Evolutionary conservation across 1,140 invertebrate genomes (phyloP).

Genomic region (Drosophila nannoptera): DNA sequence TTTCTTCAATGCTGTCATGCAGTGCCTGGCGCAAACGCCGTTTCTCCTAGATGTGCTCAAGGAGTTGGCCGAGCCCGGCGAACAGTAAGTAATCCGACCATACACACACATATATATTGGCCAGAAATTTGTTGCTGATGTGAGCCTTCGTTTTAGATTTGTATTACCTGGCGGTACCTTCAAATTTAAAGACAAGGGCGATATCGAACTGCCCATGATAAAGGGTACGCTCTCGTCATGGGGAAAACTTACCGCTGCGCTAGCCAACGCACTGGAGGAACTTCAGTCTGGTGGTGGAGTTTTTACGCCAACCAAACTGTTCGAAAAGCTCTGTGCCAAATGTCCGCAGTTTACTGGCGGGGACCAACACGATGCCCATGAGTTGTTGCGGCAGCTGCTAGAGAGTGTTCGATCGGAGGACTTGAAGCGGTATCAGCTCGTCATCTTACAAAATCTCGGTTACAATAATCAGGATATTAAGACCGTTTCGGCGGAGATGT

Average conservation of each 20-base stretch:
- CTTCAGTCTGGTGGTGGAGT: constrained; percentile 83
- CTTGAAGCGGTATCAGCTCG: constrained; percentile 86
- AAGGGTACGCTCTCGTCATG: constrained; percentile 85
- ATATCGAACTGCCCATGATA: constrained; percentile 82
- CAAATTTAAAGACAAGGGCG: constrained; percentile 80
- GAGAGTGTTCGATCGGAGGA: constrained; percentile 88
- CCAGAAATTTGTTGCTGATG: not conserved
- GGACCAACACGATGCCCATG: constrained; percentile 98
- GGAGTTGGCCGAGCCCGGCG: constrained; percentile 84
- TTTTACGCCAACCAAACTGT: constrained; percentile 86
- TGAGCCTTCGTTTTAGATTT: constrained; percentile 79
- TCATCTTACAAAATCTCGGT: constrained; percentile 86
- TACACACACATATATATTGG: not conserved
- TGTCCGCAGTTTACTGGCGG: constrained; percentile 93
- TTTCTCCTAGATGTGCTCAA: constrained; percentile 87
- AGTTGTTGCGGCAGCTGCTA: constrained; percentile 92
- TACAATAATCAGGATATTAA: constrained; percentile 85
- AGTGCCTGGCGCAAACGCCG: constrained; percentile 92
- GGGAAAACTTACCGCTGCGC: constrained; percentile 84
- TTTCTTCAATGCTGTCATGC: constrained; percentile 97
- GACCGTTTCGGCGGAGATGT: constrained; percentile 86
- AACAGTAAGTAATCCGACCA: constrained; percentile 78
- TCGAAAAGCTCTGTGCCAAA: constrained; percentile 87
- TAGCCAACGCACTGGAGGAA: constrained; percentile 86
- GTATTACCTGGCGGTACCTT: constrained; percentile 85